Conservation (phyloP, 2,797 vertebrate genomes). For the Lepidocolaptes lacrymiger region DNA sequence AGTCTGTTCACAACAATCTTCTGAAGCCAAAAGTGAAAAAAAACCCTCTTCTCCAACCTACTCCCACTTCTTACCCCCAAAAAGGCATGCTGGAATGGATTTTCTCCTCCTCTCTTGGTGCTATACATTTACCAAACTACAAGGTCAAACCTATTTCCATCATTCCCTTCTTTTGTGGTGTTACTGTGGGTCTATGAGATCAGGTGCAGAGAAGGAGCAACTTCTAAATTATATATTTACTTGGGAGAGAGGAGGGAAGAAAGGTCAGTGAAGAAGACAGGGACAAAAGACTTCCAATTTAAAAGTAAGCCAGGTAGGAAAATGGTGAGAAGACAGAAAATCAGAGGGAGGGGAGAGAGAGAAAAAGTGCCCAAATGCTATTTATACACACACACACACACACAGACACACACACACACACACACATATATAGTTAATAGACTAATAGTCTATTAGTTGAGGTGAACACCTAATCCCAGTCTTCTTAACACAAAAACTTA, state of each 20-base stretch:
- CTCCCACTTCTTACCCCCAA: neutral
- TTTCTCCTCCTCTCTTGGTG: neutral
- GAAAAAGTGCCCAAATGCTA: neutral
- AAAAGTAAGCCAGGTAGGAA: neutral
- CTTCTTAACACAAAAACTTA: neutral
- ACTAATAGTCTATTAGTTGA: neutral
- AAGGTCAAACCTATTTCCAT: neutral
- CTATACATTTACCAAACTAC: neutral
- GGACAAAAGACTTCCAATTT: neutral
- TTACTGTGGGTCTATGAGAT: neutral
- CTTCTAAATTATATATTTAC: neutral
- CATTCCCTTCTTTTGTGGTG: neutral
- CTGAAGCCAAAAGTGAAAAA: neutral
- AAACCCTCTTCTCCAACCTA: neutral
- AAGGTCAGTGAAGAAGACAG: neutral
- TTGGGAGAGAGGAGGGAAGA: neutral
- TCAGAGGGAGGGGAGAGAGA: neutral
- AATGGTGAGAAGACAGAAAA: neutral
- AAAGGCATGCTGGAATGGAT: neutral
- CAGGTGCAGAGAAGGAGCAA: neutral
- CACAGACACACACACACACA: neutral
- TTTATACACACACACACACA: neutral
- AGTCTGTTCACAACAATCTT: neutral
- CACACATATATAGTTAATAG: neutral
- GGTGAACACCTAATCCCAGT: neutral